These are phyloP conservation scores for Lampris megalopsis DNA, from an alignment of 2,113 vertebrate species.

Conservation along the genomic window DNA sequence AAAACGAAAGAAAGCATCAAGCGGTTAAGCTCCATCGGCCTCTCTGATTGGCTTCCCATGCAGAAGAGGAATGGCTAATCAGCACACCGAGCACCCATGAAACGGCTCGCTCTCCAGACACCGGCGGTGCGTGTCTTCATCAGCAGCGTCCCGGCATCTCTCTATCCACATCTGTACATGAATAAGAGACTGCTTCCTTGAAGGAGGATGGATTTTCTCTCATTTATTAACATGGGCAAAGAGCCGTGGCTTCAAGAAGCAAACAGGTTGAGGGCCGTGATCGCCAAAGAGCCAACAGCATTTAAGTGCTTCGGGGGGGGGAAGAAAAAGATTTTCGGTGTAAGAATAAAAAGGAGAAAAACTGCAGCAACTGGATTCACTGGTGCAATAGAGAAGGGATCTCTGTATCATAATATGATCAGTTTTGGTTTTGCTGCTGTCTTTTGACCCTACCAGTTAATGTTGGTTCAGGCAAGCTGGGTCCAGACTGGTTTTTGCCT, in stretches of 20 bases:
- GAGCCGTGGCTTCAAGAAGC: slow-evolving; percentile 9
- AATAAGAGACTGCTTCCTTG: slow-evolving; percentile 56
- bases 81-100: slow-evolving; percentile 47
- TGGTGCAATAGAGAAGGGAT: too few relatives aligned
- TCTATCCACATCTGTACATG: slow-evolving; percentile 38
- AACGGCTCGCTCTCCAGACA: slow-evolving; percentile 52
- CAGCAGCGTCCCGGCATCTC: slow-evolving; percentile 67
- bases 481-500: too few relatives aligned
- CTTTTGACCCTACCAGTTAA: too few relatives aligned
- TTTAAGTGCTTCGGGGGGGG: too few relatives aligned
- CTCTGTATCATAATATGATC: too few relatives aligned
- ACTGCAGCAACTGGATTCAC: too few relatives aligned
- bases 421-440: too few relatives aligned
- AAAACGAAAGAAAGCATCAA: slow-evolving; percentile 31
- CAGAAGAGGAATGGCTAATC: slow-evolving; percentile 73
- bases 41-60: slow-evolving; percentile 60
- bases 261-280: slow-evolving; percentile 7
- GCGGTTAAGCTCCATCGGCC: slow-evolving; percentile 34
- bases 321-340: too few relatives aligned
- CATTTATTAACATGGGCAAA: not conserved
- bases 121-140: slow-evolving; percentile 62
- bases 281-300: too few relatives aligned
- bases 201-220: slow-evolving; percentile 36
- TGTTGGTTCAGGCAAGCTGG: too few relatives aligned
- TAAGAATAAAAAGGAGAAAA: too few relatives aligned